Base-by-base conservation (phyloP, 1,140 invertebrate genomes). In the Eriosoma lanigerum region DNA sequence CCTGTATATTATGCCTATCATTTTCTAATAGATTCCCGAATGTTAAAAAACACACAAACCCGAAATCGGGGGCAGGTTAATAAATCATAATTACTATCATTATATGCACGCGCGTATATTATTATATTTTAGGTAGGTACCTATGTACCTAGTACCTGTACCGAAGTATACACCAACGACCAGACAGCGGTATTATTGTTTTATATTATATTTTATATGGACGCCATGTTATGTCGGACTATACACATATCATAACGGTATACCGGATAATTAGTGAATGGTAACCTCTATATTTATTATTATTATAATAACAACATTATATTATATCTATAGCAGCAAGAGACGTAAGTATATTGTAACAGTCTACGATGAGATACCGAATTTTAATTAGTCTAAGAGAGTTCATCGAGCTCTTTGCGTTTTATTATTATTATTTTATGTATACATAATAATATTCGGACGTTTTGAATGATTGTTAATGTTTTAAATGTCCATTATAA, bases 71-170 rank as follows among this genome's bases (percentile, higher is more conserved):
- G 72, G 29, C 52, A 38, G n/a, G 72, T 56, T 75, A 75, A 75
- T 75, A 58, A 58, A 75, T 75, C 72, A 38, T 75, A 58, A 75
- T 75, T 75, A 75, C 72, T 75, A 75, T 75, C 50, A 75, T 75
- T 75, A 75, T 32, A 38, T 38, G 32, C n/a, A 21, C 32, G 8
- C 8, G 8, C 32, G 32, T 38, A 38, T 38, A 4, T 38, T 38
- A 38, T 38, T 38, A 38, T 38, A 4, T 4, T 38, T 38, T 38
- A 38, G 32, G 32, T 38, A 38, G 3, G 32, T 3, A 38, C 8
- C 3, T 38, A 38, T 38, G 32, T 8, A 38, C 8, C 52, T n/a
- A n/a, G n/a, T n/a, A n/a, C n/a, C n/a, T n/a, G n/a, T n/a, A n/a
- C n/a, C n/a, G n/a, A n/a, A n/a, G n/a, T n/a, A n/a, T n/a, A 17